These are phyloP conservation scores for Bugula neritina DNA, from an alignment of 2,888 invertebrate genomes.

Conservation along the genomic window DNA sequence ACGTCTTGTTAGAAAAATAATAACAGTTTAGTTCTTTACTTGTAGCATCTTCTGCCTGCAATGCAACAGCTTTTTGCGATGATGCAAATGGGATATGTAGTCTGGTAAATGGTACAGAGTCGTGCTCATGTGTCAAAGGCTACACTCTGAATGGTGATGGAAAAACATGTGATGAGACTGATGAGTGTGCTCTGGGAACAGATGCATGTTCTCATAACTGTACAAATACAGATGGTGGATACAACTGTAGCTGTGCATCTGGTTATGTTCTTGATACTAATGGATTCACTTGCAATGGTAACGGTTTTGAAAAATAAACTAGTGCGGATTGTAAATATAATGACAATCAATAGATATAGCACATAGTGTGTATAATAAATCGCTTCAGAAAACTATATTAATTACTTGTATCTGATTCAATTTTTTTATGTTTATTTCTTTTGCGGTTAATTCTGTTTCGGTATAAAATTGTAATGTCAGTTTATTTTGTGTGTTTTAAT, in stretches of 20 bases:
- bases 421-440: too few species aligned
- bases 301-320: neutral
- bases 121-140: constrained; percentile 46
- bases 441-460: too few species aligned
- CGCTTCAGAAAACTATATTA: too few species aligned
- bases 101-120: constrained; percentile 45
- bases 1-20: neutral
- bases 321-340: too few species aligned
- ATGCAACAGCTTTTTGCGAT: neutral
- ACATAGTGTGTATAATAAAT: too few species aligned
- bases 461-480: too few species aligned
- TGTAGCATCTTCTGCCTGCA: neutral
- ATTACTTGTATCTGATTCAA: too few species aligned
- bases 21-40: neutral
- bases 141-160: constrained; percentile 47
- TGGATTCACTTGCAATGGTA: constrained; percentile 44
- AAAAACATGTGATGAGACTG: constrained; percentile 45
- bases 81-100: constrained; percentile 41
- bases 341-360: too few species aligned
- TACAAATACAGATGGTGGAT: constrained; percentile 55
- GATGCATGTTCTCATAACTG: constrained; percentile 65
- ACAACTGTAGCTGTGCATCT: constrained; percentile 44
- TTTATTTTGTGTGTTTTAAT: too few species aligned
- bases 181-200: constrained; percentile 59
- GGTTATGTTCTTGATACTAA: constrained; percentile 43